Base-by-base conservation (phyloP, 2,113 vertebrate species). In the Tetraodon nigroviridis region DNA sequence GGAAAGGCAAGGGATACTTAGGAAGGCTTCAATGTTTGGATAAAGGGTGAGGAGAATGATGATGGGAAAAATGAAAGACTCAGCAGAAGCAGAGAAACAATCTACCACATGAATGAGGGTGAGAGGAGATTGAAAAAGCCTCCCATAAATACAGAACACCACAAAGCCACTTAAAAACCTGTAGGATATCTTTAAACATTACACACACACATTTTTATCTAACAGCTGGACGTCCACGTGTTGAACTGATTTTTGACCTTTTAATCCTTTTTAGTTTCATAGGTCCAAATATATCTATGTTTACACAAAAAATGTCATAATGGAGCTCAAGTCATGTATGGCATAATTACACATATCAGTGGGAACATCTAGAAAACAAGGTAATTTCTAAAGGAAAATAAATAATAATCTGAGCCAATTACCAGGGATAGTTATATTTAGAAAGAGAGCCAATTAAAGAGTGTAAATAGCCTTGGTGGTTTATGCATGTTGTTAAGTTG, bases 91-190 rank as follows among this genome's bases (percentile, higher is more conserved):
- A 50, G 54, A 64, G 55, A 24, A 55, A 58, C 61, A 48, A 56
- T 37, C 53, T 22, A 65, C 86, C 84, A 87, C 85, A 89, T 87
- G 81, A 87, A 84, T 87, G 78, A 69, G 67, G 24, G 73, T 73
- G 68, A 83, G 78, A 81, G 60, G 57, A 64, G 67, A 67, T 68
- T 75, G 64, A 80, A 78, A 74, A 78, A 59, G 74, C 73, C 67
- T 84, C 69, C 47, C 79, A 73, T 88, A 87, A 89, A 86, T 86
- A 79, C 82, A 87, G 86, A 83, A 72, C 74, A 61, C 81, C 78
- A 0, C 86, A 87, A 88, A 89, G 79, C 89, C 89, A 88, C 87
- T 90, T 87, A 70, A 90, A 88, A 87, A 82, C 79, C 84, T 81
- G 77, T 64, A 61, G 66, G 72, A 81, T 75, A 73, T 89, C 83